Evolutionary conservation across 2,113 vertebrate genomes (phyloP).

Genomic region (Ursus arctos): DNA sequence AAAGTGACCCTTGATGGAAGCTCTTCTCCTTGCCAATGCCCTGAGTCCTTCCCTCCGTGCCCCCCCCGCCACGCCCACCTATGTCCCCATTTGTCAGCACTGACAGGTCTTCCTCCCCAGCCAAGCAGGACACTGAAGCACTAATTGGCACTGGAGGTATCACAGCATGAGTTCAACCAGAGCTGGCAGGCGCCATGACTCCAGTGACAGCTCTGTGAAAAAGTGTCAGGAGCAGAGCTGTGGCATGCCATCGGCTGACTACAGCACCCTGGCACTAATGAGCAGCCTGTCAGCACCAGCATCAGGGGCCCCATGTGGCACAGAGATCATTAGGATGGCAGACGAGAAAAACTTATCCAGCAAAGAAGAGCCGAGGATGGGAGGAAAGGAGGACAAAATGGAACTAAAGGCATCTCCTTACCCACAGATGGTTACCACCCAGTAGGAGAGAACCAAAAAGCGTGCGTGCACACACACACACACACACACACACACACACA

Average conservation of each 20-base stretch:
- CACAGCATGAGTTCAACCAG: constrained; percentile 66
- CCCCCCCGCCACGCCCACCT: background rate
- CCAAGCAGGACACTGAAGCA: constrained; percentile 64
- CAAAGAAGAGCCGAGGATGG: background rate
- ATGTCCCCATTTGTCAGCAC: constrained; percentile 46
- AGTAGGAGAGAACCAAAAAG: background rate
- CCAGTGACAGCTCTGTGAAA: constrained; percentile 74
- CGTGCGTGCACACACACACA: background rate
- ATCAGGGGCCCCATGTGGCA: background rate
- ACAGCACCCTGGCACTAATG: constrained; percentile 72
- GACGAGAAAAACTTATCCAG: background rate
- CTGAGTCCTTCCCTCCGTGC: background rate
- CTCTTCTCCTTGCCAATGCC: background rate
- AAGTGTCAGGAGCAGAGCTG: constrained; percentile 37
- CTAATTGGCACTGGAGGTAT: constrained; percentile 79
- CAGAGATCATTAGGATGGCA: constrained; percentile 41
- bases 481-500: background rate
- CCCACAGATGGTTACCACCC: background rate
- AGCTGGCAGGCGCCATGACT: constrained; percentile 78
- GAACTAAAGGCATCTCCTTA: background rate
- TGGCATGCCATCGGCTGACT: constrained; percentile 13
- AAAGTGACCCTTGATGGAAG: background rate
- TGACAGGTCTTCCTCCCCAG: constrained; percentile 55
- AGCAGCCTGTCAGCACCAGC: constrained; percentile 73
- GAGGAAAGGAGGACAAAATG: background rate